Evolutionary conservation across 2,888 invertebrate genomes (phyloP).

Genomic region (Kuschelorhynchus macadamiae): DNA sequence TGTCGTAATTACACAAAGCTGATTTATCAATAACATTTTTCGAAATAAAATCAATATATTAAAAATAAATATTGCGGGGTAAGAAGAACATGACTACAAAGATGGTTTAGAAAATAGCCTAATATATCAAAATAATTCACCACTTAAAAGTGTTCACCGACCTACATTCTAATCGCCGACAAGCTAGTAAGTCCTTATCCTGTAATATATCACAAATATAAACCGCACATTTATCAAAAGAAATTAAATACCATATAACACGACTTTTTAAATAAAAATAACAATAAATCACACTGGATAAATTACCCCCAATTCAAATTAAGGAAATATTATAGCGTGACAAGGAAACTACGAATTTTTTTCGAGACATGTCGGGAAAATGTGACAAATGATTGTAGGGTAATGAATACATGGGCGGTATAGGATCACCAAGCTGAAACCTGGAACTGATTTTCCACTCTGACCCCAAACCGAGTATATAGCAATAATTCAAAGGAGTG

Average conservation of each 20-base stretch:
- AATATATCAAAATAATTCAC: background rate
- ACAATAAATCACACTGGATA: conserved; percentile 43
- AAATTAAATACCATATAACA: conserved; percentile 41
- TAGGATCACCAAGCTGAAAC: background rate
- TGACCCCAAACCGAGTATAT: no score
- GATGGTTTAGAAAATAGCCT: no score
- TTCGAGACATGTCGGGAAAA: conserved; percentile 31
- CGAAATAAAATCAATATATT: no score
- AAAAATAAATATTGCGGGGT: no score
- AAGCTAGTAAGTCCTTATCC: background rate
- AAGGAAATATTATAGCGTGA: conserved; percentile 46
- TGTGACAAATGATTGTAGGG: conserved; percentile 40
- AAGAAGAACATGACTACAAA: no score
- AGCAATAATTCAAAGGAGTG: background rate
- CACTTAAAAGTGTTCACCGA: background rate
- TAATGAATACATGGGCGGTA: conserved; percentile 30
- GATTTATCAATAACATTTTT: no score
- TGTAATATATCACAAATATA: conserved; percentile 13
- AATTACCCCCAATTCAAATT: conserved; percentile 47
- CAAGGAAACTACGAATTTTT: conserved; percentile 39
- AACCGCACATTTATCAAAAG: conserved; percentile 32
- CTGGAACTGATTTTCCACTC: no score
- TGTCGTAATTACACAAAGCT: no score
- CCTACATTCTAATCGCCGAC: background rate
- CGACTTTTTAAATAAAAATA: conserved; percentile 39